Conservation (phyloP, 2,888 invertebrate genomes). For the Patella pellucida region DNA sequence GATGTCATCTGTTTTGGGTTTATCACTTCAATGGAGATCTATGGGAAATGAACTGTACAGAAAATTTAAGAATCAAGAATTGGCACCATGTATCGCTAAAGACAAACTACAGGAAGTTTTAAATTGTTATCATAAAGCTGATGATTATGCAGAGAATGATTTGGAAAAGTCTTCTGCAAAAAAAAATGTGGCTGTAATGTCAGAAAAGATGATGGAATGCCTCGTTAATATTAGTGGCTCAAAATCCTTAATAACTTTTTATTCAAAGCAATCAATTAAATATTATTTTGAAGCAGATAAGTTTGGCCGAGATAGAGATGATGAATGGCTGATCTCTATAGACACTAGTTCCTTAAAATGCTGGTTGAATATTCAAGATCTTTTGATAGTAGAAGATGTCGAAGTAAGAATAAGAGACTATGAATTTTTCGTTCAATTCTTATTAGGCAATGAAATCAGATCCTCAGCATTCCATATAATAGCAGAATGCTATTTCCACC, state of each 20-base stretch:
- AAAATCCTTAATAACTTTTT: neutral
- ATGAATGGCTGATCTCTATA: conserved; percentile 21
- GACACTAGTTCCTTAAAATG: conserved; percentile 13
- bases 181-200: conserved; percentile 28
- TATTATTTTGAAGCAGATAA: conserved; percentile 22
- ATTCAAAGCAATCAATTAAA: conserved; percentile 30
- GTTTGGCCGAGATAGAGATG: neutral
- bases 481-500: conserved; percentile 27
- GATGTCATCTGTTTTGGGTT: too few species aligned
- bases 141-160: neutral
- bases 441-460: conserved; percentile 12
- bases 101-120: neutral
- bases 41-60: conserved; percentile 17
- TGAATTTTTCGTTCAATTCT: neutral
- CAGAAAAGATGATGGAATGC: conserved; percentile 24
- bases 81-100: conserved; percentile 8
- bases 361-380: conserved; percentile 18
- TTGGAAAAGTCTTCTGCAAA: conserved; percentile 24
- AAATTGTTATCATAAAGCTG: conserved; percentile 12
- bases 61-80: conserved; percentile 3
- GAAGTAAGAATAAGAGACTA: conserved; percentile 1
- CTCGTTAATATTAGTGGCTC: conserved; percentile 1
- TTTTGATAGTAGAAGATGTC: conserved; percentile 7
- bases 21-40: conserved; percentile 7
- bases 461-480: conserved; percentile 22